Base-by-base conservation (phyloP, 2,888 invertebrate genomes). In the Folsomia manolachei region DNA sequence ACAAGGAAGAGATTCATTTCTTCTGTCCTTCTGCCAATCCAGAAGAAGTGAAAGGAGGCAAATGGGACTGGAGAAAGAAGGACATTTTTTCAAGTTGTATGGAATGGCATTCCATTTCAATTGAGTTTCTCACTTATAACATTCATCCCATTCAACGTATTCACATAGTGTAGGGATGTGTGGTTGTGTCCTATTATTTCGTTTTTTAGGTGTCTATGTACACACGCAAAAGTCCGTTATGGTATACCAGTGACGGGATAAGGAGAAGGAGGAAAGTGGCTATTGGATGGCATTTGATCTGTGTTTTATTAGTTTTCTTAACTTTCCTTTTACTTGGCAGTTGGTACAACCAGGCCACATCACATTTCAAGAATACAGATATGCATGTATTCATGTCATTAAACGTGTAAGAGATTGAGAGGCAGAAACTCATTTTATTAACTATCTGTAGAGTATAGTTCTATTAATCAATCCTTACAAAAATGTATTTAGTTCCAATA, bases 101-200 rank as follows among this genome's bases (percentile, higher is more conserved):
- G 68, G 62, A 73, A 73, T 76, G 71, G 71, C 75, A 75, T 74
- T 76, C 76, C 76, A 76, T 76, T 76, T 76, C 76, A 74, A 76
- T 76, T 71, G 73, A 76, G 72, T 68, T 75, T 71, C 73, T 64
- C 76, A 75, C 72, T 75, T 68, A 71, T 51, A 64, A 70, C 56
- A 56, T 56, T 64, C 56, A 70, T 65, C 61, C 71, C 66, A 71
- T 67, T 67, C 71, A 71, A 39, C 68, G 24, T 24, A 70, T 27
- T 63, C 63, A 56, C 56, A 56, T 56, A 14, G 7, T 9, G n/a
- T n/a, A n/a, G n/a, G n/a, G n/a, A n/a, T n/a, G n/a, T n/a, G n/a
- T n/a, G n/a, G n/a, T 4, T 39, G 39, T 39, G 39, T 39, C 39
- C 7, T 39, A 39, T 39, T 39, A 39, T 56, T 56, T 56, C 56